phyloP scores from a whole-genome alignment of 2,888 invertebrate genomes.

The Lysandra bellargus region DNA sequence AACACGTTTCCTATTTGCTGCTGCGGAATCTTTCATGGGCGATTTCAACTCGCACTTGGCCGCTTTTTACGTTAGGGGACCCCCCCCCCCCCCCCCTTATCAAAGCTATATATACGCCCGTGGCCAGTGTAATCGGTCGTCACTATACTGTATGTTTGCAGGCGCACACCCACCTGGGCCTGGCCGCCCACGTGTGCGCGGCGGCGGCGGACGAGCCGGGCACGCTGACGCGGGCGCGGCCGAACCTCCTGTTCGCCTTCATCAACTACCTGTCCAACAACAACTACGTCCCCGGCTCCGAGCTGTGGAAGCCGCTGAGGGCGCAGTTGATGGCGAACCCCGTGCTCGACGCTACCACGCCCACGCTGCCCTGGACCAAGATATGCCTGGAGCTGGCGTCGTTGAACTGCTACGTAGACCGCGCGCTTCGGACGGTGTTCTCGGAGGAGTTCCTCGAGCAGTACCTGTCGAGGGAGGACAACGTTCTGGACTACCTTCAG shows the following conservation, averaged over 20 bases:
- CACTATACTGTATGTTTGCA: conserved; percentile 48
- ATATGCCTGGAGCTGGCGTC: conserved; percentile 79
- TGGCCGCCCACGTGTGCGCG: conserved; percentile 81
- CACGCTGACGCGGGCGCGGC: conserved; percentile 60
- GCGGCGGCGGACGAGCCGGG: conserved; percentile 64
- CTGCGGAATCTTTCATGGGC: too few relatives aligned
- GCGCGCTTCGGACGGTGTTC: conserved; percentile 76
- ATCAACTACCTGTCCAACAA: conserved; percentile 79
- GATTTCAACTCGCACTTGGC: too few relatives aligned
- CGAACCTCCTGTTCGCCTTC: conserved; percentile 69
- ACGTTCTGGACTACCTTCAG: conserved; percentile 68
- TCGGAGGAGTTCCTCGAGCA: conserved; percentile 69
- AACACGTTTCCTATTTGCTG: too few relatives aligned
- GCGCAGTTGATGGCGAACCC: conserved; percentile 65
- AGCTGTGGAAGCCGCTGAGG: conserved; percentile 73
- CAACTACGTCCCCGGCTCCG: conserved; percentile 79
- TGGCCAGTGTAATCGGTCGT: too few relatives aligned
- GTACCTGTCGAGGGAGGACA: conserved; percentile 58
- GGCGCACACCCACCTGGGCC: conserved; percentile 79
- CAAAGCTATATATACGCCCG: too few relatives aligned
- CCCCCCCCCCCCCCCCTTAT: too few relatives aligned
- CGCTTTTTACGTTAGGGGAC: too few relatives aligned
- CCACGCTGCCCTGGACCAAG: conserved; percentile 75
- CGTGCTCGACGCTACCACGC: conserved; percentile 57
- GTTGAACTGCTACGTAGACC: conserved; percentile 80